Percentiles rank a stretch among this genome's conserved stretches.
phyloP scores from a whole-genome alignment of 2,113 vertebrate species.

The Oreochromis aureus region DNA sequence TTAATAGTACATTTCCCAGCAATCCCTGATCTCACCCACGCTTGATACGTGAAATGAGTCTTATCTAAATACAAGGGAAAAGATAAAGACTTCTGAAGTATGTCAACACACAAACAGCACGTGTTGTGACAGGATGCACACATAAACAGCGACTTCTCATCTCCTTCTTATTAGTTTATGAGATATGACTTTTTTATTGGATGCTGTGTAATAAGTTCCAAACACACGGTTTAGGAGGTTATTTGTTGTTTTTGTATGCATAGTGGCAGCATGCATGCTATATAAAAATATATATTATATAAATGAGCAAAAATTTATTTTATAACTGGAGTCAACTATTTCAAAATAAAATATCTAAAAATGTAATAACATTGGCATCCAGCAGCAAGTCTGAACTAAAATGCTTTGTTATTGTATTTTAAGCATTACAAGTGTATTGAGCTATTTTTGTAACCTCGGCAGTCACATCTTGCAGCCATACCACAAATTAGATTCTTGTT shows the following conservation, averaged over 20 bases:
- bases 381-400: background rate
- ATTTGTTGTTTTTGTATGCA: background rate
- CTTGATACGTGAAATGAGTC: background rate
- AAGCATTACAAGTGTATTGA: background rate
- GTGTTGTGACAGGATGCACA: background rate
- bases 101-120: background rate
- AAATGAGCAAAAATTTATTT: background rate
- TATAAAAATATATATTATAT: background rate
- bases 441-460: too few species aligned
- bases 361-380: background rate
- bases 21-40: background rate
- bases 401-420: background rate
- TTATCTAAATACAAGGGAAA: background rate
- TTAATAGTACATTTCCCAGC: background rate
- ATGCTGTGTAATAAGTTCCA: background rate
- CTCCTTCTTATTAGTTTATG: background rate
- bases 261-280: background rate
- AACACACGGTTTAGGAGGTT: background rate
- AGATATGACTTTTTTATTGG: accelerated
- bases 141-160: background rate
- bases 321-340: background rate
- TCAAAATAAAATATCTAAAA: background rate
- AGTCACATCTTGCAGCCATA: background rate
- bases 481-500: background rate
- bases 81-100: background rate